phyloP scores from a whole-genome alignment of 2,113 vertebrate genomes.

The Xiphias gladius region DNA sequence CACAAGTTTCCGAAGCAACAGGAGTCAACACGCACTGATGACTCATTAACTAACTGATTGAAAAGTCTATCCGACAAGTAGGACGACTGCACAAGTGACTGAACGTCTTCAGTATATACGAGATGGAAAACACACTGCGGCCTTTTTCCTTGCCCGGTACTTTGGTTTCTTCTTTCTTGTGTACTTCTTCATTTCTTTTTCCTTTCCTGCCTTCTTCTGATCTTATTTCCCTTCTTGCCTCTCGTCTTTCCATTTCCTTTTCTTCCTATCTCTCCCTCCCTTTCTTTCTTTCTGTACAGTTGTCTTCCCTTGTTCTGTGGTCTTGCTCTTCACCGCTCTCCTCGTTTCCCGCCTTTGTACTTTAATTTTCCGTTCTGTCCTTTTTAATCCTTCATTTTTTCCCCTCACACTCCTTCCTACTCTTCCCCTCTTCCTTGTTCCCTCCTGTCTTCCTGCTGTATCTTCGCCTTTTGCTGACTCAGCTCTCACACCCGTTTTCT shows the following conservation, averaged over 20 bases:
- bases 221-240: no score
- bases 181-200: no score
- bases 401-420: background rate
- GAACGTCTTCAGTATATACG: background rate
- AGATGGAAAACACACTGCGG: no score
- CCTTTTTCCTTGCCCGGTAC: no score
- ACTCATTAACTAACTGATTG: conserved; percentile 38
- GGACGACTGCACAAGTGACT: background rate
- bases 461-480: conserved; percentile 27
- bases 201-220: no score
- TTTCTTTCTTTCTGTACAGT: background rate
- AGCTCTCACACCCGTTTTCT: conserved; percentile 34
- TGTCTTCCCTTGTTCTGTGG: background rate
- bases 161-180: no score
- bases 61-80: conserved; percentile 23
- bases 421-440: background rate
- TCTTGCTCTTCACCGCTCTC: background rate
- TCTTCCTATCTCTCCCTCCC: no score
- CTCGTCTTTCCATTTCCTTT: no score
- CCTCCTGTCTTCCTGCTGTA: background rate
- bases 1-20: conserved; percentile 40
- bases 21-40: conserved; percentile 21
- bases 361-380: background rate
- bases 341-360: background rate
- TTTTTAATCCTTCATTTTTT: background rate